These are phyloP conservation scores for Bicyclus anynana DNA, from an alignment of 1,140 invertebrate species.

Conservation along the genomic window DNA sequence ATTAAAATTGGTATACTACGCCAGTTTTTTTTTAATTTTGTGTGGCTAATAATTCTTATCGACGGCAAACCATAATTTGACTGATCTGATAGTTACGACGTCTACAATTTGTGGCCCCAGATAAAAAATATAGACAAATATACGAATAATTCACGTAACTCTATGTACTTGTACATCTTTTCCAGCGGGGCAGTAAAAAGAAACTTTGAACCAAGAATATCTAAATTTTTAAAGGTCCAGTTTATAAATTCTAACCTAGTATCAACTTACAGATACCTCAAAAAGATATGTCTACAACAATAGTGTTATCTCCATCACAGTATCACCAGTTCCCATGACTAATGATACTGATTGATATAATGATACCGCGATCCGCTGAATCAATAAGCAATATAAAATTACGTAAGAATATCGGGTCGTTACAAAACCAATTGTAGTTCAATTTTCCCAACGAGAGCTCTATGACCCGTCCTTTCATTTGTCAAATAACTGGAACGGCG, in stretches of 20 bases:
- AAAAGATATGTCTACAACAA: constrained; percentile 4
- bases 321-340: constrained; percentile 12
- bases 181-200: too few relatives aligned
- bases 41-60: too few relatives aligned
- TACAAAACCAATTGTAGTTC: constrained; percentile 37
- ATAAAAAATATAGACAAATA: too few relatives aligned
- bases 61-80: too few relatives aligned
- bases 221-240: not conserved
- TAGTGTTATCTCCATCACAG: constrained; percentile 5
- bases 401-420: constrained; percentile 32
- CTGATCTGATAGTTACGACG: too few relatives aligned
- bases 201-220: too few relatives aligned
- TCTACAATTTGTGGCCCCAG: too few relatives aligned
- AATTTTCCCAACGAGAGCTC: constrained; percentile 40
- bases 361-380: constrained; percentile 27
- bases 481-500: constrained; percentile 36
- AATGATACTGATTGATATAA: constrained; percentile 19
- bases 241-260: not conserved
- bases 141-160: too few relatives aligned
- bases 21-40: too few relatives aligned
- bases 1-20: too few relatives aligned
- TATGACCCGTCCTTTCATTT: constrained; percentile 48
- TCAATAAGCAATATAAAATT: constrained; percentile 45
- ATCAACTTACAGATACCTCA: not conserved
- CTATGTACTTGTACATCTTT: too few relatives aligned